Conservation (phyloP, 1,140 invertebrate species). For the Thaumatotibia leucotreta region DNA sequence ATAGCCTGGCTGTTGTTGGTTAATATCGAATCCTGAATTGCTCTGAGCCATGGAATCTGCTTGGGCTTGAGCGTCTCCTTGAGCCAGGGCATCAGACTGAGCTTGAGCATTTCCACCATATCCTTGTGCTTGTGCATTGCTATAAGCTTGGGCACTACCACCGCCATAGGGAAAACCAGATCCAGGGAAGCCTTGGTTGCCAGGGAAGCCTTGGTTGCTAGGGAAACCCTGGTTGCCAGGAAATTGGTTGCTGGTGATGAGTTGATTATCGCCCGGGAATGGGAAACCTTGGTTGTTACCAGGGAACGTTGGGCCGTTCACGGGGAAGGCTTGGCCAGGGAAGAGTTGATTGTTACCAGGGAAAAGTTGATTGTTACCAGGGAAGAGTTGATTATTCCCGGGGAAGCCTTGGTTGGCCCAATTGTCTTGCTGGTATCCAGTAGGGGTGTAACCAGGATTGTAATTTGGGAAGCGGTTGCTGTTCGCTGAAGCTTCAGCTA, state of each 20-base stretch:
- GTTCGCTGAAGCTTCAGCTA: constrained; percentile 20
- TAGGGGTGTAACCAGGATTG: neutral
- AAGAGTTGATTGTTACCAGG: neutral
- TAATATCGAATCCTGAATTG: neutral
- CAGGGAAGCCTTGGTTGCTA: no score
- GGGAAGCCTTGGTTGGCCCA: neutral
- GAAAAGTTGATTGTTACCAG: neutral
- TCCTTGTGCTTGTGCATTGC: neutral
- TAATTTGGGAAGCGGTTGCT: neutral
- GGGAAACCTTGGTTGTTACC: no score
- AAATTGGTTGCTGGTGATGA: no score
- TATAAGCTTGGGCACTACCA: neutral
- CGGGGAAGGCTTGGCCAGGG: no score
- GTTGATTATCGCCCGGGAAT: no score
- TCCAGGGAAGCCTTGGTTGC: neutral
- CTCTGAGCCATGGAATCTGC: constrained; percentile 14
- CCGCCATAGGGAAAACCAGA: neutral
- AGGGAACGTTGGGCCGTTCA: no score
- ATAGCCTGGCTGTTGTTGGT: neutral
- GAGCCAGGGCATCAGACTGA: neutral
- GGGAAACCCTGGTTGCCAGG: no score
- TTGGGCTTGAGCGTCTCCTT: neutral
- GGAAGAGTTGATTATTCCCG: neutral
- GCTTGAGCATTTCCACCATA: neutral
- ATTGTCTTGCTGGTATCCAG: neutral